phyloP scores from a whole-genome alignment of 1,140 invertebrate genomes.

The Neodiprion virginianus region DNA sequence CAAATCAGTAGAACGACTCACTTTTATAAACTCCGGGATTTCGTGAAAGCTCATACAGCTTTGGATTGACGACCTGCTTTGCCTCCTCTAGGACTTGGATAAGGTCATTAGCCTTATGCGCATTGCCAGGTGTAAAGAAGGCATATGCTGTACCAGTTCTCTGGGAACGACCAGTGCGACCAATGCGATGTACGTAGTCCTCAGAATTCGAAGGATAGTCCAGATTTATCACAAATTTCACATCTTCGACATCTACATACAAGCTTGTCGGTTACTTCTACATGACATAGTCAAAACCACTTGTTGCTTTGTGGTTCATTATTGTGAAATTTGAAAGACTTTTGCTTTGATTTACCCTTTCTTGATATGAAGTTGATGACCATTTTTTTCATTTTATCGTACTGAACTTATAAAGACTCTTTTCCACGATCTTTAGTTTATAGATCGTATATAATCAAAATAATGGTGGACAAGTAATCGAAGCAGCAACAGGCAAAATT shows the following conservation, averaged over 20 bases:
- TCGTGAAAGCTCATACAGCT: slow-evolving; percentile 59
- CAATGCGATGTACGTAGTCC: slow-evolving; percentile 92
- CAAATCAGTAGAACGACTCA: slow-evolving; percentile 26
- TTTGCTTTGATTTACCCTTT: neutral
- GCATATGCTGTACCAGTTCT: slow-evolving; percentile 89
- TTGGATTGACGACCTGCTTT: slow-evolving; percentile 71
- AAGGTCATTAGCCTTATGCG: slow-evolving; percentile 75
- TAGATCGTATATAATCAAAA: no score
- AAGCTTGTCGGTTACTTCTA: slow-evolving; percentile 16
- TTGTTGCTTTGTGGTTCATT: slow-evolving; percentile 57
- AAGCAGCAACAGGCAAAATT: no score
- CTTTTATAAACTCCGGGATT: slow-evolving; percentile 57
- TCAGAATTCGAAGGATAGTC: slow-evolving; percentile 91
- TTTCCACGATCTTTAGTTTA: neutral
- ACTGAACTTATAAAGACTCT: slow-evolving; percentile 46
- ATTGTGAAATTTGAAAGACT: slow-evolving; percentile 9
- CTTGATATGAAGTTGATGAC: no score
- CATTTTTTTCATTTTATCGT: no score
- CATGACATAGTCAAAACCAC: slow-evolving; percentile 36
- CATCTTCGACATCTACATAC: slow-evolving; percentile 84
- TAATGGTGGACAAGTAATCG: no score
- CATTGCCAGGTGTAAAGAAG: slow-evolving; percentile 83
- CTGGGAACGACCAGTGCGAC: slow-evolving; percentile 83
- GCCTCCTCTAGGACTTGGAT: slow-evolving; percentile 75
- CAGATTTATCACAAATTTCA: slow-evolving; percentile 93